Evolutionary conservation across 2,888 invertebrate species (phyloP).

Genomic region (Calephelis perditalis): DNA sequence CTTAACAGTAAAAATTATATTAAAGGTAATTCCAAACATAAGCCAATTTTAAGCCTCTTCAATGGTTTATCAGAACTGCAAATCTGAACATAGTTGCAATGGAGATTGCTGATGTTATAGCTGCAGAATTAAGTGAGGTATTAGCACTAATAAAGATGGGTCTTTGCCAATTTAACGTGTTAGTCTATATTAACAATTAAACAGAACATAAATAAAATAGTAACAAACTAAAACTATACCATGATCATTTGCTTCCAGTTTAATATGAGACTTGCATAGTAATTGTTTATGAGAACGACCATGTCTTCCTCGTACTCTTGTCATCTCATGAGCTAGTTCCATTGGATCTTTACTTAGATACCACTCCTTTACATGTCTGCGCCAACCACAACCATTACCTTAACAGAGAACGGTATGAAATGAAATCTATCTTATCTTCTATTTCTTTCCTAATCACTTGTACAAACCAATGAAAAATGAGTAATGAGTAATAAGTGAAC

Average conservation of each 20-base stretch:
- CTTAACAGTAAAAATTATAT: no score
- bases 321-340: slow-evolving; percentile 80
- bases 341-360: slow-evolving; percentile 79
- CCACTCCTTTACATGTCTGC: slow-evolving; percentile 81
- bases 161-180: no score
- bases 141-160: no score
- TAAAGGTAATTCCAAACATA: no score
- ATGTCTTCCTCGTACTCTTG: slow-evolving; percentile 79
- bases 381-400: slow-evolving; percentile 81
- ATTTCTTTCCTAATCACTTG: no score
- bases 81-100: no score
- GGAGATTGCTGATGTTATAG: no score
- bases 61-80: no score
- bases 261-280: slow-evolving; percentile 80
- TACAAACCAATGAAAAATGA: no score
- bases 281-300: slow-evolving; percentile 86
- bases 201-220: neutral
- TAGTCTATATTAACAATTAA: no score
- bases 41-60: neutral
- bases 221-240: slow-evolving; percentile 42
- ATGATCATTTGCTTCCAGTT: slow-evolving; percentile 66
- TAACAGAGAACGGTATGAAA: slow-evolving; percentile 8
- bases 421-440: neutral
- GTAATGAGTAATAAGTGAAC: no score
- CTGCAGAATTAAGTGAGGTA: no score